Base-by-base conservation (phyloP, 1,140 invertebrate genomes). In the Diplogasteroides magnus region DNA sequence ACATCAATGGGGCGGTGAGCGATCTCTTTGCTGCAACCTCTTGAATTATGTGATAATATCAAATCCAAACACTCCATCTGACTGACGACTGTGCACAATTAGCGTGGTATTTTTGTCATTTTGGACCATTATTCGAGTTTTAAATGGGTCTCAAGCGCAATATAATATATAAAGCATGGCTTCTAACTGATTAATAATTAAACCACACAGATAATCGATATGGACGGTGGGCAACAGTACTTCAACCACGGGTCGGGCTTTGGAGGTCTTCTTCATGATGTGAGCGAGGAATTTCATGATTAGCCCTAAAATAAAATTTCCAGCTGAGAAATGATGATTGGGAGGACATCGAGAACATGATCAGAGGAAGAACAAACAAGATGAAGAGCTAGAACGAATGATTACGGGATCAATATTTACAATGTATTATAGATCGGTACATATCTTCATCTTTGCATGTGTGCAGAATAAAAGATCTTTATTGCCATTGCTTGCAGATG, bases 1-100 rank as follows among this genome's bases (percentile, higher is more conserved):
- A 86, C 86, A 83, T 88, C 66, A 86, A 84, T 74, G 87, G 87
- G 73, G 83, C 86, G 78, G 87, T 87, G 77, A 81, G 75, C 66
- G 28, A 3, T 32, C 13, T 62, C 15, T 32, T 37, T 19, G 15
- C 28, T 31, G n/a, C 27, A 2, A 26, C 15, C 19, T 23, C 25
- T 32, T 64, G 19, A 32, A 62, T 14, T 31, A 19, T 31, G 15
- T 3, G 68, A 6, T 19, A 64, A 19, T 67, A n/a, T n/a, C n/a
- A n/a, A n/a, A n/a, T n/a, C n/a, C n/a, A n/a, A n/a, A n/a, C n/a
- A n/a, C n/a, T n/a, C n/a, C n/a, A n/a, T n/a, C n/a, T n/a, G n/a
- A n/a, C n/a, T n/a, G n/a, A n/a, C n/a, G n/a, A n/a, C n/a, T n/a
- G n/a, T n/a, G n/a, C n/a, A n/a, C n/a, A n/a, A n/a, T n/a, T n/a